These are phyloP conservation scores for Pituophis catenifer DNA, from an alignment of 2,113 vertebrate genomes.

Conservation along the genomic window DNA sequence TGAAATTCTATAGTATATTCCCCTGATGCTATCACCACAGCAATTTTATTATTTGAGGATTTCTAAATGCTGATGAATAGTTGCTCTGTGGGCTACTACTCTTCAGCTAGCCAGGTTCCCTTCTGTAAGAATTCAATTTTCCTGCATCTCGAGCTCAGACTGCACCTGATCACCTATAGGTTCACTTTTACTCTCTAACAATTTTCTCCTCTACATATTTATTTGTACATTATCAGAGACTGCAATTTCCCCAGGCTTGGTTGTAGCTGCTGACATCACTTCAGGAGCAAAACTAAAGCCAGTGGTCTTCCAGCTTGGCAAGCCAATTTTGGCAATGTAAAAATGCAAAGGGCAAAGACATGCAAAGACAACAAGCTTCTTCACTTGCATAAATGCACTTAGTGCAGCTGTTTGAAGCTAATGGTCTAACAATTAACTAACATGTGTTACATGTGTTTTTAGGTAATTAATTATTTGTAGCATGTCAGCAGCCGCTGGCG, in stretches of 20 bases:
- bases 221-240: neutral
- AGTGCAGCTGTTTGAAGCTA: conserved; percentile 19
- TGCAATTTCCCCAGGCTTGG: neutral
- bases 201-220: neutral
- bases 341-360: neutral
- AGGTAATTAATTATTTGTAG: conserved; percentile 51
- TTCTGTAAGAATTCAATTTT: neutral
- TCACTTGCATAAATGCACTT: neutral
- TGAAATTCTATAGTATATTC: neutral
- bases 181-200: too few relatives aligned
- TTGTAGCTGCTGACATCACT: neutral
- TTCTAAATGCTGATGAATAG: neutral
- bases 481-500: conserved; percentile 55
- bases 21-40: neutral
- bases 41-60: neutral
- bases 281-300: neutral
- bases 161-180: neutral
- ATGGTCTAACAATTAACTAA: conserved; percentile 33
- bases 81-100: neutral
- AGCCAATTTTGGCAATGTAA: neutral
- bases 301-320: rapidly evolving
- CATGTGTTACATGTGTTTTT: conserved; percentile 43
- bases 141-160: neutral
- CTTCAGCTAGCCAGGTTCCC: neutral
- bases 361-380: neutral